These are phyloP conservation scores for Lycorma delicatula DNA, from an alignment of 1,140 invertebrate species.

Conservation along the genomic window DNA sequence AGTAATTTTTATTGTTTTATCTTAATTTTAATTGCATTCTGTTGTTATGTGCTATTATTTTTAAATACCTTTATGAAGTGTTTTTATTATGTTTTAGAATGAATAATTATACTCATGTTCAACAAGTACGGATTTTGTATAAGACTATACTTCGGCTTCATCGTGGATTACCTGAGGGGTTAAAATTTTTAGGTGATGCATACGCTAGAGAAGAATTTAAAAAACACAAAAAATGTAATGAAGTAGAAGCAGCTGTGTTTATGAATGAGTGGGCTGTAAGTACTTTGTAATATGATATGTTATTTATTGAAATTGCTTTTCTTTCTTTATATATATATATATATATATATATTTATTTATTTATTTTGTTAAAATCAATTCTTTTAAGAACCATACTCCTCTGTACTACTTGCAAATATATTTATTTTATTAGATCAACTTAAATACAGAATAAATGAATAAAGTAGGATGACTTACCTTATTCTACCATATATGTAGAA, in stretches of 20 bases:
- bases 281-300: conserved; percentile 20
- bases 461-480: no score
- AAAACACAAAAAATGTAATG: conserved; percentile 68
- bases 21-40: no score
- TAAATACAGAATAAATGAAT: no score
- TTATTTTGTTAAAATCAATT: background rate
- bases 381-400: background rate
- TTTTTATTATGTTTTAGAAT: background rate
- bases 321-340: conserved; percentile 4
- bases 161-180: conserved; percentile 64
- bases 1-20: no score
- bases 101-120: conserved; percentile 44
- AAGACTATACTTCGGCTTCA: conserved; percentile 82
- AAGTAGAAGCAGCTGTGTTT: conserved; percentile 62
- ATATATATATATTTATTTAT: background rate
- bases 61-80: no score
- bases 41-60: no score
- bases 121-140: conserved; percentile 67
- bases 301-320: background rate
- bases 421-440: background rate
- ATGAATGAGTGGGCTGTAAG: conserved; percentile 84
- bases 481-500: no score
- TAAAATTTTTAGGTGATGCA: conserved; percentile 66
- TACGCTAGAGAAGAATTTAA: conserved; percentile 86
- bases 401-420: background rate